These are phyloP conservation scores for Macrotrachela quadricornifera DNA, from an alignment of 1,140 invertebrate species.

Conservation along the genomic window DNA sequence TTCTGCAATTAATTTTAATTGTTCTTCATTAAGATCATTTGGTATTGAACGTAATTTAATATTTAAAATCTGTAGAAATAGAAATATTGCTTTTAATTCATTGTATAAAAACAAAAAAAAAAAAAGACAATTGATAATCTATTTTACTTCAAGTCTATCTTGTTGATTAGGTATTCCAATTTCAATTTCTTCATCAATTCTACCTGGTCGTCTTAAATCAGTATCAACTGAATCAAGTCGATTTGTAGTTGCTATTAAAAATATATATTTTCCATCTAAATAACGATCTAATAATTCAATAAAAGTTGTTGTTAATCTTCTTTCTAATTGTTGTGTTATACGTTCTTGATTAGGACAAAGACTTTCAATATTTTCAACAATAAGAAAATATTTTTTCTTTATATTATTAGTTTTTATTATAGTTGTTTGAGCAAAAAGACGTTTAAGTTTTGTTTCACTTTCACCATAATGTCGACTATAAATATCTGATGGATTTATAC, in stretches of 20 bases:
- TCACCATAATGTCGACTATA: background rate
- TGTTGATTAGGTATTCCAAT: conserved; percentile 1
- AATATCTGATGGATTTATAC: background rate
- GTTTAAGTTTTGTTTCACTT: background rate
- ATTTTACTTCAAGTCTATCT: conserved; percentile 31
- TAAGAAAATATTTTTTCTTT: too few relatives aligned
- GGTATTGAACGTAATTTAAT: conserved; percentile 13
- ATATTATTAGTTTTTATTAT: too few relatives aligned
- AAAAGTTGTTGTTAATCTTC: background rate
- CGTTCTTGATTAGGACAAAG: background rate
- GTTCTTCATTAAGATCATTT: conserved; percentile 35
- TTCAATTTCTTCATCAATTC: conserved; percentile 35
- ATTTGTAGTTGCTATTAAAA: background rate
- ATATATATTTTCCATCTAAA: background rate
- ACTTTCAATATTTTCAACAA: background rate
- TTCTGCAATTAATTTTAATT: conserved; percentile 42
- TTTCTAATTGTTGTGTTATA: background rate
- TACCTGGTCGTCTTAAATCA: conserved; percentile 33
- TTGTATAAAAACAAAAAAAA: too few relatives aligned
- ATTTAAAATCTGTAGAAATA: conserved; percentile 17
- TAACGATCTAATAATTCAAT: background rate
- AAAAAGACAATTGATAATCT: conserved; percentile 22
- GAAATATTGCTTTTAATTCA: background rate
- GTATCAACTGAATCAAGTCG: background rate
- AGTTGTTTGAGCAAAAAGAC: too few relatives aligned